Base-by-base conservation (phyloP, 2,797 vertebrate species). In the Ptychadena robeensis region DNA sequence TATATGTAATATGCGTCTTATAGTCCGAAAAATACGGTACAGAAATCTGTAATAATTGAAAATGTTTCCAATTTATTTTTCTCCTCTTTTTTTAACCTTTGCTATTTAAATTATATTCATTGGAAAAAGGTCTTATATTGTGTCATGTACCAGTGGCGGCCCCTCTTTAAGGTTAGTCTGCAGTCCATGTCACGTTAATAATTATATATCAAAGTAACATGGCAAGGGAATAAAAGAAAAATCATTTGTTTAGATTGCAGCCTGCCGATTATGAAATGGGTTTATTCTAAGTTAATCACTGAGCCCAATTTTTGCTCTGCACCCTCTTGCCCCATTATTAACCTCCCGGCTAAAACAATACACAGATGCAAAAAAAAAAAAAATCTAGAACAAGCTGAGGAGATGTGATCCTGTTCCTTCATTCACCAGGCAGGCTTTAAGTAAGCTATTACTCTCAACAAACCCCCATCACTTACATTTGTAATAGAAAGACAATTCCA, bases 401-500 rank as follows among this genome's bases (percentile, higher is more conserved):
- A 38, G 73, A 75, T 64, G 73, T 66, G 76, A 25, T 72, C 28
- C 83, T 83, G 59, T 76, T 73, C 83, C 65, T 1, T 74, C 3
- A 25, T 75, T 31, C 22, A 18, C 32, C 64, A 59, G 32, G 31
- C 64, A 63, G 69, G 64, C 85, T 88, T 72, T 77, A 86, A 82
- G 86, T 70, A 72, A 86, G 79, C 74, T 32, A 69, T 68, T 73
- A 14, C 5, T 78, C 65, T 38, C 37, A 64, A 63, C 28, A 80
- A 80, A 25, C 85, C 76, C 65, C 53, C 59, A 40, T 85, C 31
- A 32, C 15, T 64, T 70, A 22, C 2, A 18, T 89, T 88, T 83
- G 80, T 91, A 75, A 86, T 80, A 88, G 91, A 89, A 88, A 82
- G 88, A 89, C 89, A 75, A 89, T 87, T 88, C 91, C 87, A 88